Evolutionary conservation across 37 sponge, comb jelly and placozoan species (phyloP), one percentile per base, ranked within the genome.

Genomic region (Tethya wilhelma): DNA sequence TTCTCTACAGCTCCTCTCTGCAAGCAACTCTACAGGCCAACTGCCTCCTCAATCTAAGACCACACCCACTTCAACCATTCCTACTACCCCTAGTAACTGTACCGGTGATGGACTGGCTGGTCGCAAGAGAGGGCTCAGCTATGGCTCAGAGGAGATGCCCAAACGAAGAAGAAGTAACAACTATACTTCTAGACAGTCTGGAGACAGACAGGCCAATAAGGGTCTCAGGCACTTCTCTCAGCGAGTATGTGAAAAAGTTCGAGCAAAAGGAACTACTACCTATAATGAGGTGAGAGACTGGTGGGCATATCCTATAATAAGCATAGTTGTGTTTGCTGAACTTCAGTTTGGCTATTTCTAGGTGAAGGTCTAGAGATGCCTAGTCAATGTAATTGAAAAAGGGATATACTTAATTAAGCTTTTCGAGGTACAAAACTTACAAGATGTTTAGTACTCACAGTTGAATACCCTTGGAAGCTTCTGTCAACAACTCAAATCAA

Each of bases 241-340:
- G 91, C 84, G 91, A 32, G 97, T 96, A 56, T 97, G 98, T 79
- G 95, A 97, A 86, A 97, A 97, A 69, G 98, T 97, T n/a, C 75
- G 94, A 26, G 82, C 89, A 72, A 97, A 97, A 74, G 93, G 93
- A 0, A 76, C 69, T 8, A 97, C 95, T 6, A 91, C 98, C 5
- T 97, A 97, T 77, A 96, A 96, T 86, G 96, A 95, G 90, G 95
- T 88, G 22, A 53, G 79, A 41, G 5, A 36, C 1, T 20, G 46
- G 38, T 55, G 25, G 3, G 33, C 17, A 3, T 6, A 14, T 59
- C 34, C 3, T 33, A 67, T 67, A 38, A 17, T 36, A 25, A 31
- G 38, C 53, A n/a, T n/a, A n/a, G n/a, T n/a, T n/a, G n/a, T n/a
- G n/a, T n/a, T n/a, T n/a, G n/a, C n/a, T n/a, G n/a, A n/a, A n/a